A percentile compares a stretch with the other conserved stretches of the same genome.
Evolutionary conservation across 2,113 vertebrate genomes (phyloP).

Genomic region (Gavialis gangeticus): DNA sequence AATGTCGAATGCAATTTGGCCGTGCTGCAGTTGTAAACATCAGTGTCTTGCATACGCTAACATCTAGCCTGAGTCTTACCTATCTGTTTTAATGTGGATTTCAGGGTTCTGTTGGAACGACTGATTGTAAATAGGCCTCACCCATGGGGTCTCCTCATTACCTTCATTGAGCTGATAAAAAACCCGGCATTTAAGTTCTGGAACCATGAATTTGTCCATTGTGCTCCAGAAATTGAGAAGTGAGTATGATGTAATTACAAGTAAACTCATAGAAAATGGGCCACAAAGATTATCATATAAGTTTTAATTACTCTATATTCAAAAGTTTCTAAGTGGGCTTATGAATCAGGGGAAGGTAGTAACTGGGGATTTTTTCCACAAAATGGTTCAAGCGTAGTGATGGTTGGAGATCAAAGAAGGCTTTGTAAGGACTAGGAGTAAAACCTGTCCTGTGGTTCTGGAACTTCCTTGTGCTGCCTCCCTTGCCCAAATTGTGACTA

Average conservation of each 20-base stretch:
- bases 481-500: background rate
- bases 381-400: too few species aligned
- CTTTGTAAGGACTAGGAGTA: background rate
- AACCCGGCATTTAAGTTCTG: conserved; percentile 99
- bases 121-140: conserved; percentile 99
- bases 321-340: too few species aligned
- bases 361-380: too few species aligned
- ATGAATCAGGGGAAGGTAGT: too few species aligned
- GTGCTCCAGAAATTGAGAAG: conserved; percentile 99
- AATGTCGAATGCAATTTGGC: background rate
- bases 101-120: conserved; percentile 96
- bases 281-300: background rate
- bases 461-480: background rate
- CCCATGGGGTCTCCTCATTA: conserved; percentile 99
- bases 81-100: background rate
- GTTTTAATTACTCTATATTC: too few species aligned
- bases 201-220: conserved; percentile 99
- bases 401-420: background rate
- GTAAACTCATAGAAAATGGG: fast-evolving
- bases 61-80: background rate
- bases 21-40: background rate
- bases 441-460: background rate
- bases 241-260: conserved; percentile 72
- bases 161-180: conserved; percentile 99
- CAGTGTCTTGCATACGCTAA: background rate